Base-by-base conservation (phyloP, 2,797 vertebrate genomes). In the Microctenopoma lineatum region DNA sequence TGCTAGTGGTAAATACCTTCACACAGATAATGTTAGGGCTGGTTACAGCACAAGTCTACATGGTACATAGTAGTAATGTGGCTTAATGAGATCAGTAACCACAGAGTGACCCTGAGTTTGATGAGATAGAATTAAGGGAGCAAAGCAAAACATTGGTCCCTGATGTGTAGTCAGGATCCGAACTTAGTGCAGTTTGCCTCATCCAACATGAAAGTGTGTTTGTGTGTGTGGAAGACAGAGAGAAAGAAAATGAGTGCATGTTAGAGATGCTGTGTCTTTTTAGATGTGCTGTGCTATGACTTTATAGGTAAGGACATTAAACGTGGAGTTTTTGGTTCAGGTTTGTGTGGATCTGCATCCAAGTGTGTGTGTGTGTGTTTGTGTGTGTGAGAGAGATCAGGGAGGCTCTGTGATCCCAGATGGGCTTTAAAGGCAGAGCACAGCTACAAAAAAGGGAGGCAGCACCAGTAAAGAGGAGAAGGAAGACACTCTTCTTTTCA, bases 401-500 rank as follows among this genome's bases (percentile, higher is more conserved):
- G 70, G 56, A 64, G 67, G 26, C 77, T 76, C 71, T 92, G 76
- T 90, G 85, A 89, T 89, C 75, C 83, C 79, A 87, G 90, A 81
- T 86, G 86, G 84, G 83, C 86, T 79, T 66, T 63, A 73, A 60
- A 71, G 87, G 79, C 79, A 80, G 77, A 78, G 83, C 39, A 80
- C 57, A 65, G 77, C 73, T 80, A 77, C 32, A 78, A 58, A 79
- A 63, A 80, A 62, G 41, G 50, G 68, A 84, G 61, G 83, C 75
- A 88, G 78, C 10, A 41, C 64, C 75, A 86, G 83, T 77, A 79
- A 86, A 75, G 63, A 77, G 64, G 70, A 86, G 73, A 87, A 79
- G 82, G 83, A 87, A 82, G 85, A 77, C 77, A 77, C 85, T 89
- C 60, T 81, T 67, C 25, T 82, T 92, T 92, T 90, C 60, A 91